Percentiles rank a stretch among this genome's conserved stretches.
These are phyloP conservation scores for Pluvialis apricaria DNA, from an alignment of 2,113 vertebrate genomes.

Conservation along the genomic window DNA sequence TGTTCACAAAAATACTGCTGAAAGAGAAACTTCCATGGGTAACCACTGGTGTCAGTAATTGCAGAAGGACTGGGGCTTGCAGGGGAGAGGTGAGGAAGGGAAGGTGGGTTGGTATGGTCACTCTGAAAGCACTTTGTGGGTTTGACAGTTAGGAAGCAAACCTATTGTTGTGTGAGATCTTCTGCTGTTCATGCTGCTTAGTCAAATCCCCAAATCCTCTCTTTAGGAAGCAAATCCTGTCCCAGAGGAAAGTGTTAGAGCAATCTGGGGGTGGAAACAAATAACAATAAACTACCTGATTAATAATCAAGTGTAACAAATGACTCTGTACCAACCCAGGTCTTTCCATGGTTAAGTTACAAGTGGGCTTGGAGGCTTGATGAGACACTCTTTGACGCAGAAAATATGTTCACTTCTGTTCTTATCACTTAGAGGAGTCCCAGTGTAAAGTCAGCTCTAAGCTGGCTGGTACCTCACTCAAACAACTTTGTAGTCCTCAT, in stretches of 20 bases:
- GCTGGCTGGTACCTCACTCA: background rate
- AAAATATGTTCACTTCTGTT: background rate
- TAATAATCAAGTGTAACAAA: background rate
- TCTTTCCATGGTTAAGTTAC: background rate
- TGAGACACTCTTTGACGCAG: background rate
- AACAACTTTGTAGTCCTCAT: background rate
- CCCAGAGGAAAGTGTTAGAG: background rate
- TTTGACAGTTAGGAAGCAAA: conserved; percentile 3
- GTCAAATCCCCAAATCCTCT: background rate
- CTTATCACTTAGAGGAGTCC: background rate
- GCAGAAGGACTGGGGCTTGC: background rate
- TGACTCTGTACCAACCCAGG: background rate
- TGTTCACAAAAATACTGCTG: conserved; percentile 40
- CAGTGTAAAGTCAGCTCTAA: background rate
- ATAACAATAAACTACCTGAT: background rate
- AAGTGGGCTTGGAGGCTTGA: background rate
- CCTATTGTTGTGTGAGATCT: background rate
- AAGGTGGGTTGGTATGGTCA: background rate
- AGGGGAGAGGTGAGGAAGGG: background rate
- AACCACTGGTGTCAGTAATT: background rate
- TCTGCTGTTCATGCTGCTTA: background rate
- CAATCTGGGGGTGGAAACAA: background rate
- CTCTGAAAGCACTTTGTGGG: background rate
- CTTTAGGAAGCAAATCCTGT: background rate
- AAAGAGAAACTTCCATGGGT: conserved; percentile 16